Evolutionary conservation across 2,797 vertebrate species (phyloP).

Genomic region (Enoplosus armatus): DNA sequence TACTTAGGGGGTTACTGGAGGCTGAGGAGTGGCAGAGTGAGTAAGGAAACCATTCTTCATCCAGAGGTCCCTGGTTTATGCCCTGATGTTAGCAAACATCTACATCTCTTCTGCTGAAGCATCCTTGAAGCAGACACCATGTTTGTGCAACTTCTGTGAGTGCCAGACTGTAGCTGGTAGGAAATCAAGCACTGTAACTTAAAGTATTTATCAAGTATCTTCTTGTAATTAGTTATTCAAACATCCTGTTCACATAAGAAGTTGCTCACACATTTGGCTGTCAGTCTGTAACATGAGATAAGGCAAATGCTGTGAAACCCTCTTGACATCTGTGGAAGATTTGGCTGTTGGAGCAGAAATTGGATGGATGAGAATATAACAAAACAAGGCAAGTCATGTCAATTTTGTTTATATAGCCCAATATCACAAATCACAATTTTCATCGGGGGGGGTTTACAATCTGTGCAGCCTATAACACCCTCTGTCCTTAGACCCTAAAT

Average conservation of each 20-base stretch:
- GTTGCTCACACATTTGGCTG: conserved; percentile 5
- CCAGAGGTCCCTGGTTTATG: conserved; percentile 19
- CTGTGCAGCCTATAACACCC: too few species aligned
- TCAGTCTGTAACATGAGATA: conserved; percentile 4
- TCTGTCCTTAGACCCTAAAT: too few species aligned
- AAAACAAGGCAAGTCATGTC: neutral
- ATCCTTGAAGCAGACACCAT: conserved; percentile 26
- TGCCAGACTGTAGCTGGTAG: conserved; percentile 2
- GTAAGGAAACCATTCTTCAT: conserved; percentile 16
- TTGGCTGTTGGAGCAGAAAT: neutral
- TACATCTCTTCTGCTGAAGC: conserved; percentile 20
- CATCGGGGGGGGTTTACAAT: too few species aligned
- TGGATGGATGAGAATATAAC: neutral
- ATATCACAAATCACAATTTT: too few species aligned
- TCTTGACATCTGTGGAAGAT: conserved; percentile 5
- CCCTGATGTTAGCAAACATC: conserved; percentile 30
- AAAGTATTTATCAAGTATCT: conserved; percentile 28
- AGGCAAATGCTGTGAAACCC: conserved; percentile 7
- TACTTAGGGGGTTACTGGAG: conserved; percentile 21
- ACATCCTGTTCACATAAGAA: neutral
- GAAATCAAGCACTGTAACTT: conserved; percentile 19
- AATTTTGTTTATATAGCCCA: too few species aligned
- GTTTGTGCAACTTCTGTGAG: neutral
- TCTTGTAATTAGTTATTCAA: conserved; percentile 13
- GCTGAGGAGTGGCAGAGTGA: conserved; percentile 1